Percentiles rank a stretch among this genome's conserved stretches.
Evolutionary conservation across 2,113 vertebrate genomes (phyloP).

Genomic region (Paradisaea rubra): DNA sequence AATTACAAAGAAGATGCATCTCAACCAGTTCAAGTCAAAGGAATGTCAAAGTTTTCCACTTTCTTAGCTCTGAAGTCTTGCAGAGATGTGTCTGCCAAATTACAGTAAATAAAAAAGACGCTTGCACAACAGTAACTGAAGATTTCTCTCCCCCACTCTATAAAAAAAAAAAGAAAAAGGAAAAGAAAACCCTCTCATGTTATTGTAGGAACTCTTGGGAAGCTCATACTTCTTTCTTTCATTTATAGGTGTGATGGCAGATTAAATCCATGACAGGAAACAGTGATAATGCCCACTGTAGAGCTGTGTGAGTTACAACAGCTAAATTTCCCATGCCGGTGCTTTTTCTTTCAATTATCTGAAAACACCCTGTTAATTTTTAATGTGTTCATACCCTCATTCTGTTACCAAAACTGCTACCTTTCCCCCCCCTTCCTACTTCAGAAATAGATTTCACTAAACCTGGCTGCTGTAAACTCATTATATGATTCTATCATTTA

Average conservation of each 20-base stretch:
- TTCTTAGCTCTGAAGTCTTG: slow-evolving; percentile 14
- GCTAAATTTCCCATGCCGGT: neutral
- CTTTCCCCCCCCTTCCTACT: neutral
- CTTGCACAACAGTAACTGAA: neutral
- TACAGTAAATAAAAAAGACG: slow-evolving; percentile 6
- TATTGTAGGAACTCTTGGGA: slow-evolving; percentile 27
- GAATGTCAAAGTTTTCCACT: slow-evolving; percentile 8
- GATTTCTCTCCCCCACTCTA: neutral
- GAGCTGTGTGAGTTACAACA: neutral
- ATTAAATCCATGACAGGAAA: neutral
- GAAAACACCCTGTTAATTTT: slow-evolving; percentile 54
- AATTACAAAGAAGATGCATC: neutral
- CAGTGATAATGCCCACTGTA: slow-evolving; percentile 23
- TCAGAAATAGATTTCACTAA: slow-evolving; percentile 44
- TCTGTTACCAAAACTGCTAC: neutral
- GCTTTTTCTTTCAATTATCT: slow-evolving; percentile 36
- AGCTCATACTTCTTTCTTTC: neutral
- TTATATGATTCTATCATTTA: slow-evolving; percentile 25
- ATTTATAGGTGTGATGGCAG: neutral
- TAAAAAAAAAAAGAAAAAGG: neutral
- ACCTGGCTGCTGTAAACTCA: slow-evolving; percentile 21
- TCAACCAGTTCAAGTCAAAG: neutral
- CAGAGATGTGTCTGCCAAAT: slow-evolving; percentile 27
- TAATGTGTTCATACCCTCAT: slow-evolving; percentile 6
- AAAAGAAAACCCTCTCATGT: neutral